Evolutionary conservation across 2,113 vertebrate genomes (phyloP).

Genomic region (Corythornis cristatus): DNA sequence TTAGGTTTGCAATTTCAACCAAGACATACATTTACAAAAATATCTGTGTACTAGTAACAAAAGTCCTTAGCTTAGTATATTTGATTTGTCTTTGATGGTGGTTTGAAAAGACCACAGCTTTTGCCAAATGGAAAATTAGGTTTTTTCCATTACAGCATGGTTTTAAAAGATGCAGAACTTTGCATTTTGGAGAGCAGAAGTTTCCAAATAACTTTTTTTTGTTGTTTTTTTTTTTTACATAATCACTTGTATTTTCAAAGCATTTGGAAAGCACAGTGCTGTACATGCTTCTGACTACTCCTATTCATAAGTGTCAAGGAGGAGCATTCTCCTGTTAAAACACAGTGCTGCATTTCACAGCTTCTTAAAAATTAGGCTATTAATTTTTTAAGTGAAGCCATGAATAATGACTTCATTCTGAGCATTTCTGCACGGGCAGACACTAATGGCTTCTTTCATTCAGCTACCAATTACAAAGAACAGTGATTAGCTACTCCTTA

Average conservation of each 20-base stretch:
- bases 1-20: constrained; percentile 7
- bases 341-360: background rate
- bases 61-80: background rate
- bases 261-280: background rate
- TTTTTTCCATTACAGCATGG: background rate
- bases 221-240: background rate
- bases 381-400: background rate
- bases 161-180: background rate
- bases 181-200: background rate
- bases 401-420: constrained; percentile 19
- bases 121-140: background rate
- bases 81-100: background rate
- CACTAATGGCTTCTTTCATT: background rate
- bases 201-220: background rate
- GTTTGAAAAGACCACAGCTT: background rate
- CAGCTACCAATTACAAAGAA: constrained; percentile 13
- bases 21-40: background rate
- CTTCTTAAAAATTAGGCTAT: background rate
- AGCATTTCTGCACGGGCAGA: constrained; percentile 23
- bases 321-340: background rate
- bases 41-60: background rate
- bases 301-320: background rate
- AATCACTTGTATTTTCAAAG: background rate
- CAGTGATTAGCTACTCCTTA: constrained; percentile 14
- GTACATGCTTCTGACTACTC: background rate